These are phyloP conservation scores for Leucozona laternaria DNA, from an alignment of 2,888 invertebrate genomes.

Conservation along the genomic window DNA sequence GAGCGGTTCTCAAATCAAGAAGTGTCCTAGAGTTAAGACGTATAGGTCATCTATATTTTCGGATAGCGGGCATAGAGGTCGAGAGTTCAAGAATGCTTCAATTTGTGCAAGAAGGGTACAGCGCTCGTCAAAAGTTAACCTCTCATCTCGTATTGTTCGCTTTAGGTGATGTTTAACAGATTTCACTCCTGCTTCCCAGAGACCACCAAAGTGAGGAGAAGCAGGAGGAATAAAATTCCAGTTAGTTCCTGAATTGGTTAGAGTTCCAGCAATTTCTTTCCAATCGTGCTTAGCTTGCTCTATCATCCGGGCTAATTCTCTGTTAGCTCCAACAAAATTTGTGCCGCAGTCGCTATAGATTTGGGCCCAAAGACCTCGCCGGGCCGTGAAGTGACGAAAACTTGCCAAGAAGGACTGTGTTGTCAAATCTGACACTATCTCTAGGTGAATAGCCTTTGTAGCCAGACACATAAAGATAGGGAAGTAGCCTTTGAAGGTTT, in stretches of 20 bases:
- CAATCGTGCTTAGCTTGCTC: not conserved
- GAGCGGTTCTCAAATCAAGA: not conserved
- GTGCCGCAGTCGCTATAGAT: too few species aligned
- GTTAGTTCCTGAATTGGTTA: not conserved
- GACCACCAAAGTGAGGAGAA: not conserved
- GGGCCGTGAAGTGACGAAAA: too few species aligned
- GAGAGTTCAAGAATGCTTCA: not conserved
- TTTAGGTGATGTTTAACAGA: not conserved
- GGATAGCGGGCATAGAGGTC: not conserved
- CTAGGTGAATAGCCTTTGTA: too few species aligned
- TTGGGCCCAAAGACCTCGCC: too few species aligned
- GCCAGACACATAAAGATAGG: slow-evolving; percentile 7
- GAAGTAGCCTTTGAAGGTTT: slow-evolving; percentile 25
- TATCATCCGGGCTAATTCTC: too few species aligned
- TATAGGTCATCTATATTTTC: not conserved
- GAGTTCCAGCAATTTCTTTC: not conserved
- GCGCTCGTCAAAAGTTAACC: not conserved
- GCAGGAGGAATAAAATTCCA: not conserved
- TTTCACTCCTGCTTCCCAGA: not conserved
- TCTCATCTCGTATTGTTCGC: not conserved
- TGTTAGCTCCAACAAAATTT: too few species aligned
- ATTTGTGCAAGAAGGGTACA: not conserved
- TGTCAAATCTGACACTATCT: too few species aligned
- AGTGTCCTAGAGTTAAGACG: not conserved
- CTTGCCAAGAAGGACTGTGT: too few species aligned